Evolutionary conservation across 2,113 vertebrate species (phyloP), one percentile per base, ranked within the genome.

Genomic region (Corvus cornix): DNA sequence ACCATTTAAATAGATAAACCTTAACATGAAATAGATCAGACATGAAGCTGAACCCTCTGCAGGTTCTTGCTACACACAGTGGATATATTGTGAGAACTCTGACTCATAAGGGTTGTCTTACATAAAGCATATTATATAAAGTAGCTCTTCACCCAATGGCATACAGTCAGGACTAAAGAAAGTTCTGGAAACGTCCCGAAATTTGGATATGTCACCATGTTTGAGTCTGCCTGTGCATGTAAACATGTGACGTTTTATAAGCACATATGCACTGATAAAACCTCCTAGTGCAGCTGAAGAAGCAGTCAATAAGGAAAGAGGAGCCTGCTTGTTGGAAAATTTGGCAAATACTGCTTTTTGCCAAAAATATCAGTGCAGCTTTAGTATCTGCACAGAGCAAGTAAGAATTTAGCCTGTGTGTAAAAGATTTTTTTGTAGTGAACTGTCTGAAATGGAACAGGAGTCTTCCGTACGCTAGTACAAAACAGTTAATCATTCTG

Each of bases 91-190:
- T 93, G 79, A 90, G 33, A 93, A 83, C 35, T 74, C 92, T 95
- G 95, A 96, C 86, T 96, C 75, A 92, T 84, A 93, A 80, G 90
- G 75, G 70, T 23, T 85, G 23, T 83, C 75, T 92, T 94, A 84
- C 21, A 55, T 95, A 92, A 95, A 94, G 30, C 51, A 48, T 86
- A 58, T 91, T 95, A 86, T 86, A 86, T 93, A 90, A 88, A 93
- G 56, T 91, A 83, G 37, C 59, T 77, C 85, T 86, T 93, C 70
- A 88, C 75, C 85, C 1, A 0, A 91, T 70, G 76, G 79, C 86
- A 67, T 88, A 31, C 46, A 55, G 70, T 93, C 51, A 46, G 64
- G 51, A 59, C 68, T 90, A 63, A 52, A 70, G 83, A 88, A 95
- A 46, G 39, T 86, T 94, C 88, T 63, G 18, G 68, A 77, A 33